Evolutionary conservation across 2,888 invertebrate genomes (phyloP), one percentile per base, ranked within the genome.

Genomic region (Platycnemis pennipes): DNA sequence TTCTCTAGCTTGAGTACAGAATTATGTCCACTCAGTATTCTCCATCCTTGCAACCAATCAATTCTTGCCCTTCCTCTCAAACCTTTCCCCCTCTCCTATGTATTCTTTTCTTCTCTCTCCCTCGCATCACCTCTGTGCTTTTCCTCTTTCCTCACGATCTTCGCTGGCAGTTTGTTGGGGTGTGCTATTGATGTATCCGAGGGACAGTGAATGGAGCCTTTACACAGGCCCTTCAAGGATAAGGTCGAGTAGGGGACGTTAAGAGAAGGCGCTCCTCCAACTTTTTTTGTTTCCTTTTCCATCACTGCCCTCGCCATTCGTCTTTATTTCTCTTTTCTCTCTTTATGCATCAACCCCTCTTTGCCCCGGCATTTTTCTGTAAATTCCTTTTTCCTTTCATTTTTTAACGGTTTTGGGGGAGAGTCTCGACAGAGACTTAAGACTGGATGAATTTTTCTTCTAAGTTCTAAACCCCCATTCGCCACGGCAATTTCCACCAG

Each of bases 231-330:
- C 56, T 89, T 56, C 2, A 63, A 53, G 89, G 89, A 49, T 89
- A 89, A 89, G 89, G 89, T 89, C 89, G 89, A 89, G 89, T 26
- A 26, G 26, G 63, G 63, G 19, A n/a, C 63, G 63, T 63, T 63
- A n/a, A 63, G 63, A 31, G 56, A 53, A 19, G 42, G 37, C 31
- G 89, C 56, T 37, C 42, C 88, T 31, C 77, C 31, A 42, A 19
- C 42, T 44, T 56, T 56, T 56, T 89, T 89, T 89, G 89, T 89
- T 89, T 56, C 89, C 5, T 44, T 26, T n/a, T 5, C 89, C 89
- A 46, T 16, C 37, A 13, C 77, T 13, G 16, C 89, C 89, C 42
- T 31, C 42, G 42, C 37, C 86, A n/a, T 8, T 16, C 86, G 22
- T 46, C 49, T 45, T 88, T 26, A 19, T 88, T 46, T 46, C 45